Evolutionary conservation across 2,888 invertebrate genomes (phyloP), one percentile per base, ranked within the genome.

Genomic region (Melolontha melolontha): DNA sequence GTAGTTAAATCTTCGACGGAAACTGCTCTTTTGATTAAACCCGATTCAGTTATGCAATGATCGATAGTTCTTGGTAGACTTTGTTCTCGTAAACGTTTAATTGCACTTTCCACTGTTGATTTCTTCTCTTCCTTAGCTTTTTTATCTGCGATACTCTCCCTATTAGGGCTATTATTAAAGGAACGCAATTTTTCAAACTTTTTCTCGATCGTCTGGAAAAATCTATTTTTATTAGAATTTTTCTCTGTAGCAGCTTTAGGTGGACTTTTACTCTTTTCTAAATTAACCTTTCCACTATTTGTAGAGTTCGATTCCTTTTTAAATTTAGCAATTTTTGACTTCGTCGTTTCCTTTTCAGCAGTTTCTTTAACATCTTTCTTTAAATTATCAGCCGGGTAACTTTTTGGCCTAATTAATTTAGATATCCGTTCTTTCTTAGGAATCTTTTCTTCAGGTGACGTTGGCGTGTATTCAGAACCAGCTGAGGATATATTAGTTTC

Each of bases 131-230:
- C 78, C 57, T 77, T 75, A 7, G 84, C 82, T 57, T 84, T 75
- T 74, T 73, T 74, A 51, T 70, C 76, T 59, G 68, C 67, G 41
- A 70, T 74, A 29, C 66, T 73, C 16, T 71, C 71, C 77, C 86
- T 86, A 70, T 84, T 85, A 57, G 87, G 86, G 1, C 88, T 82
- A 16, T 84, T 83, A 68, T 84, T 77, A 51, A 79, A 79, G 2
- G 81, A 77, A 17, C 87, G 84, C 41, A 92, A 86, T 79, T 91
- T 92, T 81, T 92, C 92, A 77, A 91, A 86, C 79, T 91, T 91
- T 78, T 92, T 92, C 50, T 94, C 93, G 75, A 94, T 88, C 0
- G 90, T 90, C 78, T 92, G 92, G 44, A 94, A 83, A 73, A 94
- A 85, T 70, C 86, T 87, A 73, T 86, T 85, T 73, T 73, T 71